These are phyloP conservation scores for Mycalesis mineus DNA, from an alignment of 2,888 invertebrate genomes.

Conservation along the genomic window DNA sequence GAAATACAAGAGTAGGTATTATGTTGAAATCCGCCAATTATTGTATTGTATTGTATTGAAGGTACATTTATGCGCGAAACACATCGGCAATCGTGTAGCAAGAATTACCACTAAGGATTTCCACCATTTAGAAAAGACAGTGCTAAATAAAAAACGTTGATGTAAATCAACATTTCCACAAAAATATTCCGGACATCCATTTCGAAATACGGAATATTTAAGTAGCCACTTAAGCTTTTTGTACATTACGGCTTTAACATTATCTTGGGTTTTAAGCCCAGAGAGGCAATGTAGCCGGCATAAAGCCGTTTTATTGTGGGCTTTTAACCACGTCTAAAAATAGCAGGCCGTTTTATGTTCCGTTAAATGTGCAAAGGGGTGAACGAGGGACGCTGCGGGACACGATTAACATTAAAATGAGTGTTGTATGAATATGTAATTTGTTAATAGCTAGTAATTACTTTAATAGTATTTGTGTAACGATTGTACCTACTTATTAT, in stretches of 20 bases:
- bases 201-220: background rate
- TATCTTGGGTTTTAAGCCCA: background rate
- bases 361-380: background rate
- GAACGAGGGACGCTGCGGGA: background rate
- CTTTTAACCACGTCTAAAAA: constrained; percentile 4
- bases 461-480: background rate
- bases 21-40: too few species aligned
- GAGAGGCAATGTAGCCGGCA: background rate
- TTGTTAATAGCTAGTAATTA: background rate
- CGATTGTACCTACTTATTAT: too few species aligned
- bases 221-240: constrained; percentile 2
- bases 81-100: too few species aligned
- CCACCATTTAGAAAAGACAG: too few species aligned
- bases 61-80: too few species aligned
- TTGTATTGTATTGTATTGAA: too few species aligned
- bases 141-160: too few species aligned
- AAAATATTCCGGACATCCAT: background rate
- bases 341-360: constrained; percentile 2
- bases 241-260: background rate
- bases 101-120: too few species aligned
- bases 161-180: background rate
- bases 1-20: too few species aligned
- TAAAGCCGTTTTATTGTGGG: constrained; percentile 10
- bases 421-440: too few species aligned
- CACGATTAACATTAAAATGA: background rate